Conservation (phyloP, 2,888 invertebrate species). For the Marasmarcha lunaedactyla region DNA sequence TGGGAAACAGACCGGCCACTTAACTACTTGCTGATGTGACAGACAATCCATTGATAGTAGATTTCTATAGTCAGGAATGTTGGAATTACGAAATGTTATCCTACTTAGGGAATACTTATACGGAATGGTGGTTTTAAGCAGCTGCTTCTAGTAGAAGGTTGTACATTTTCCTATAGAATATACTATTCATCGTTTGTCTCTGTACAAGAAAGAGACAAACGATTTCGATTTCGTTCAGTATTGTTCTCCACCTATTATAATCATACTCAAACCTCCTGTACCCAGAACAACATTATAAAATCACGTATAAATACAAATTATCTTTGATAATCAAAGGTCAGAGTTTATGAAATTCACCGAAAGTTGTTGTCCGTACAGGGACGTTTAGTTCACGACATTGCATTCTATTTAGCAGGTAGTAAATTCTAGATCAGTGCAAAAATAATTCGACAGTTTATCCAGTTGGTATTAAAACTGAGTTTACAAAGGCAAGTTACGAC, state of each 20-base stretch:
- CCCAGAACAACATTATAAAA: neutral
- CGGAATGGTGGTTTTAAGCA: too few species aligned
- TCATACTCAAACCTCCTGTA: too few species aligned
- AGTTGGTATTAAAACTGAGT: constrained; percentile 35
- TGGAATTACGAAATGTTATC: too few species aligned
- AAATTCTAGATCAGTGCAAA: constrained; percentile 18
- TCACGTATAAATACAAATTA: constrained; percentile 11
- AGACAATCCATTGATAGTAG: neutral
- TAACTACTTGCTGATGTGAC: constrained; percentile 6
- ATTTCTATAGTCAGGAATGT: too few species aligned
- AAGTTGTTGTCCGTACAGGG: neutral
- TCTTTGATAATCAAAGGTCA: constrained; percentile 44
- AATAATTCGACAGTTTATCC: constrained; percentile 39
- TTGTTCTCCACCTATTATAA: too few species aligned
- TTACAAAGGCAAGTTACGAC: constrained; percentile 26
- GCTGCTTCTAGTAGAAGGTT: too few species aligned
- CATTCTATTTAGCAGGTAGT: constrained; percentile 27
- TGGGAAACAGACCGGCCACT: constrained; percentile 34
- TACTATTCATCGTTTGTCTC: too few species aligned
- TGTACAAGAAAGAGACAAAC: too few species aligned
- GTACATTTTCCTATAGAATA: too few species aligned
- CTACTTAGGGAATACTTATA: too few species aligned
- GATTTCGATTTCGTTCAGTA: too few species aligned
- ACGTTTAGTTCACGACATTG: constrained; percentile 42
- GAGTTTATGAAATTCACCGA: neutral